Evolutionary conservation across 2,888 invertebrate genomes (phyloP).

Genomic region (Camptogramma bilineatum): DNA sequence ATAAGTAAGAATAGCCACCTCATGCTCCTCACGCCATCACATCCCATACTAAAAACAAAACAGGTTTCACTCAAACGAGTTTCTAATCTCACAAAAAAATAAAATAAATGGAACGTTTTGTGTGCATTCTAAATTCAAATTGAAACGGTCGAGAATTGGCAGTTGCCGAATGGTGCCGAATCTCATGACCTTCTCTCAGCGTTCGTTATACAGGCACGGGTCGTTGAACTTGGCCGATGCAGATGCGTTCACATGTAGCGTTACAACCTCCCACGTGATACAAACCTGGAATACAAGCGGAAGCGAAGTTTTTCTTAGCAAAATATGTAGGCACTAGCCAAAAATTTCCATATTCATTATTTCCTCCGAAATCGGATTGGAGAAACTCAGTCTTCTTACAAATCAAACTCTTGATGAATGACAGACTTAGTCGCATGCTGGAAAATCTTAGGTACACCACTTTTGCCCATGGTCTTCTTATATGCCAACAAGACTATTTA

Average conservation of each 20-base stretch:
- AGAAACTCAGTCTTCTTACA: too few relatives aligned
- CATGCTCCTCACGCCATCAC: constrained; percentile 26
- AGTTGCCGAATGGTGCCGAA: constrained; percentile 62
- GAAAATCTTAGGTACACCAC: too few relatives aligned
- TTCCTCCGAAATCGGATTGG: background rate
- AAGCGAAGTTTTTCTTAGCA: constrained; percentile 45
- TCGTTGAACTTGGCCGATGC: constrained; percentile 72
- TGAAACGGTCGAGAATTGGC: constrained; percentile 55
- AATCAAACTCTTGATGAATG: too few relatives aligned
- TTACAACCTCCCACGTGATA: constrained; percentile 81
- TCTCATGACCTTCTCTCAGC: constrained; percentile 77
- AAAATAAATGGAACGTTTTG: constrained; percentile 42
- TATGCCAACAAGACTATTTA: too few relatives aligned
- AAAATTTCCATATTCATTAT: background rate
- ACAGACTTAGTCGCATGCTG: too few relatives aligned
- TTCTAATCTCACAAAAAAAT: constrained; percentile 42
- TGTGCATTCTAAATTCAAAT: constrained; percentile 46
- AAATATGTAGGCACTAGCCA: constrained; percentile 1
- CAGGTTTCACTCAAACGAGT: constrained; percentile 35
- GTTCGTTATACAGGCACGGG: constrained; percentile 65
- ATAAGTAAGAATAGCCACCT: constrained; percentile 18
- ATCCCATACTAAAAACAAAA: constrained; percentile 24
- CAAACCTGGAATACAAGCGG: constrained; percentile 45
- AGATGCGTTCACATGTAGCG: constrained; percentile 83
- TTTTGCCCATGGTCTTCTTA: too few relatives aligned